Conservation (phyloP, 2,888 invertebrate genomes). For the Therioaphis trifolii region DNA sequence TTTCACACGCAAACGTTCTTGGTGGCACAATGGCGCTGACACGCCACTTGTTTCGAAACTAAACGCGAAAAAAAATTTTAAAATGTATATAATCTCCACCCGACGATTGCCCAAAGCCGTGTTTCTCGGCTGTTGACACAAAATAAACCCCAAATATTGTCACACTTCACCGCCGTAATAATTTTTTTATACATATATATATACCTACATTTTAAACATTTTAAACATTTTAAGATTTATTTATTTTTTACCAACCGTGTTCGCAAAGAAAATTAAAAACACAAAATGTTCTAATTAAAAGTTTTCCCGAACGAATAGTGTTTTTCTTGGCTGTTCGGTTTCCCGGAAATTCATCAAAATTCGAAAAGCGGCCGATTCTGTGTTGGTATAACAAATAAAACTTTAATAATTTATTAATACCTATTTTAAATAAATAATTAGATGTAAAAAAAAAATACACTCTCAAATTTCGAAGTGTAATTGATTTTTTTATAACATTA, state of each 20-base stretch:
- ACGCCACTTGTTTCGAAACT: neutral
- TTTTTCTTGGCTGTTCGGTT: conserved; percentile 45
- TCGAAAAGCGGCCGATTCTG: conserved; percentile 15
- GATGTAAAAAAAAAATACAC: conserved; percentile 1
- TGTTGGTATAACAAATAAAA: conserved; percentile 44
- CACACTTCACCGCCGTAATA: conserved; percentile 36
- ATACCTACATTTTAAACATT: neutral
- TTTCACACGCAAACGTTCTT: neutral
- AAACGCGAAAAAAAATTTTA: neutral
- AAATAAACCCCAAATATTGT: conserved; percentile 55
- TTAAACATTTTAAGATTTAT: conserved; percentile 51
- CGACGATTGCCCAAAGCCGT: conserved; percentile 39
- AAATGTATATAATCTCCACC: conserved; percentile 19
- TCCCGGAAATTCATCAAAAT: conserved; percentile 42
- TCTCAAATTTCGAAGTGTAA: neutral
- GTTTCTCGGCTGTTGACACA: conserved; percentile 46
- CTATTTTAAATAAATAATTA: conserved; percentile 55
- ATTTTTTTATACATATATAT: conserved; percentile 2
- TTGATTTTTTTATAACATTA: conserved; percentile 21
- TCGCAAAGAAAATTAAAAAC: conserved; percentile 50
- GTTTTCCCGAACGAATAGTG: conserved; percentile 36
- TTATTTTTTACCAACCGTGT: conserved; percentile 35
- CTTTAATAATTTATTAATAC: conserved; percentile 54
- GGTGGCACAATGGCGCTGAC: neutral
- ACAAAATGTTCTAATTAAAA: conserved; percentile 58